These are phyloP conservation scores for Meiosimyza decipiens DNA, from an alignment of 2,888 invertebrate genomes.

Conservation along the genomic window DNA sequence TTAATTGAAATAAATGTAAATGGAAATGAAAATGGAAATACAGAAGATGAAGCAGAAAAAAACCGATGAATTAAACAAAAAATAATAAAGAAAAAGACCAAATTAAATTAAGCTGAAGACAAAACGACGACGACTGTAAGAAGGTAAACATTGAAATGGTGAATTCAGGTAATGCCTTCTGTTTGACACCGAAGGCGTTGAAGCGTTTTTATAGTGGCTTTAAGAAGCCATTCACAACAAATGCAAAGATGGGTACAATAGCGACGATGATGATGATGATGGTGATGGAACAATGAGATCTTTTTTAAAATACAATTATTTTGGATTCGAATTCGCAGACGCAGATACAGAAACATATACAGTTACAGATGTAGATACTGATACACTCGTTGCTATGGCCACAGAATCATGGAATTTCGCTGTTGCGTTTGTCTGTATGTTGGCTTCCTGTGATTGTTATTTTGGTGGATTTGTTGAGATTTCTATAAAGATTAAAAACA, in stretches of 20 bases:
- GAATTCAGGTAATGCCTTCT: conserved; percentile 10
- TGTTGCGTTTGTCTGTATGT: conserved; percentile 39
- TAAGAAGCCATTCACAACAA: conserved; percentile 51
- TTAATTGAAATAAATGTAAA: no score
- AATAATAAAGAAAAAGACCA: no score
- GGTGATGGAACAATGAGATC: conserved; percentile 23
- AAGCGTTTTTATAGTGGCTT: conserved; percentile 59
- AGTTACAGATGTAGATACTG: conserved; percentile 33
- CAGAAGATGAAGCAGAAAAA: no score
- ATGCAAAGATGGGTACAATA: conserved; percentile 21
- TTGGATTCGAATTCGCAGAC: background rate
- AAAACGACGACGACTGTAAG: background rate
- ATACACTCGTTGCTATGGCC: conserved; percentile 17
- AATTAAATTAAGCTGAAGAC: no score
- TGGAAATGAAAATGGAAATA: no score
- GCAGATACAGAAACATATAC: background rate
- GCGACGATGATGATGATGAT: conserved; percentile 12
- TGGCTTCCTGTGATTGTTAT: conserved; percentile 47
- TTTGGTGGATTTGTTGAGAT: conserved; percentile 53
- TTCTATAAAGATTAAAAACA: conserved; percentile 52
- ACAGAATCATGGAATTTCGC: conserved; percentile 10
- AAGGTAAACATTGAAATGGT: background rate
- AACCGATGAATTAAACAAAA: no score
- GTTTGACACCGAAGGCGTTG: conserved; percentile 51
- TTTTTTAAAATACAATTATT: conserved; percentile 27